Conservation (phyloP, 1,140 invertebrate species). For the Aplysia californica region DNA sequence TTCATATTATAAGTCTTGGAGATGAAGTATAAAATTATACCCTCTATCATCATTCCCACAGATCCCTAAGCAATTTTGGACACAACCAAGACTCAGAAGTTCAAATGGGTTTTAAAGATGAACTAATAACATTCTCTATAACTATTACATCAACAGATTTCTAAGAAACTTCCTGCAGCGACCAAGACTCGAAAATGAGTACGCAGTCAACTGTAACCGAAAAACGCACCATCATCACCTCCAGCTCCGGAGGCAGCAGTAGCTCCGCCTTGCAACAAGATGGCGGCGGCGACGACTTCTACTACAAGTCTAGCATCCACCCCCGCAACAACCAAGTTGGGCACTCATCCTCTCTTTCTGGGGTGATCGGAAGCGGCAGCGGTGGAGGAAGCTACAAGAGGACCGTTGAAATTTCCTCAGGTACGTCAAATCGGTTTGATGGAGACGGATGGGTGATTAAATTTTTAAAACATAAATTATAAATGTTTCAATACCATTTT, state of each 20-base stretch:
- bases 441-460: neutral
- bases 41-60: neutral
- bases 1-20: neutral
- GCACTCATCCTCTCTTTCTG: slow-evolving; percentile 32
- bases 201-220: slow-evolving; percentile 56
- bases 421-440: slow-evolving; percentile 18
- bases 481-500: neutral
- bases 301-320: slow-evolving; percentile 51
- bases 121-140: too few relatives aligned
- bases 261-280: slow-evolving; percentile 6
- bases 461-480: too few relatives aligned
- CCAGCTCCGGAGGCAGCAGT: slow-evolving; percentile 20
- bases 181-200: slow-evolving; percentile 31
- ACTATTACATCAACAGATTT: neutral
- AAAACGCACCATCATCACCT: slow-evolving; percentile 53
- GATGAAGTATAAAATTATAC: slow-evolving; percentile 1
- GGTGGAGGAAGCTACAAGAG: slow-evolving; percentile 33
- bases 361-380: slow-evolving; percentile 27
- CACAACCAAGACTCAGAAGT: neutral
- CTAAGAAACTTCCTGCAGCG: neutral
- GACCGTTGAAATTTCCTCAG: slow-evolving; percentile 48
- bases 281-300: slow-evolving; percentile 32
- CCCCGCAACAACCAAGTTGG: slow-evolving; percentile 41
- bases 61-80: neutral
- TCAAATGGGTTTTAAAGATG: neutral